Conservation (phyloP, 2,113 vertebrate species). For the Coturnix japonica region DNA sequence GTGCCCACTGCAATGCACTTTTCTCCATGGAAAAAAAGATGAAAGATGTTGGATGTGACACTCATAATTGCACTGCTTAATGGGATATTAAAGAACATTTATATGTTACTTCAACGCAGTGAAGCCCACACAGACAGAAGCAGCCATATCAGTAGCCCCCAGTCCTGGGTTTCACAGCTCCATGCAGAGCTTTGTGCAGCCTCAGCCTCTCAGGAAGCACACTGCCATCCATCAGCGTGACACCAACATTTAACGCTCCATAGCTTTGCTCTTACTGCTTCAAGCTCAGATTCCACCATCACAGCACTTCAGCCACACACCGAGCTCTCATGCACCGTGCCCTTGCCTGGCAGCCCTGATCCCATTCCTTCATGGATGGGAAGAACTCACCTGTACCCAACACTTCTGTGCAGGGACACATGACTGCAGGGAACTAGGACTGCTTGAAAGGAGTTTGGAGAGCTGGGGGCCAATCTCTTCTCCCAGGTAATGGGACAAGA, state of each 20-base stretch:
- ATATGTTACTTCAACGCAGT: neutral
- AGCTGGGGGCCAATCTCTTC: too few species aligned
- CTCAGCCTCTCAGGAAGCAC: neutral
- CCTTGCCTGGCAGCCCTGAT: neutral
- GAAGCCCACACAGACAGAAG: neutral
- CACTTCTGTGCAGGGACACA: too few species aligned
- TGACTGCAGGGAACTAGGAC: neutral
- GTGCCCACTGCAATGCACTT: neutral
- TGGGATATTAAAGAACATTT: neutral
- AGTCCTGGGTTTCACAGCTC: neutral
- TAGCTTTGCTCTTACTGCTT: neutral
- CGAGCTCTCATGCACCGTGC: accelerated
- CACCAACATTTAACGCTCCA: neutral
- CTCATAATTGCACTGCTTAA: neutral
- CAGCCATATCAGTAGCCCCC: accelerated
- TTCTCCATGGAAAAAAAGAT: neutral
- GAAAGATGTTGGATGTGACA: neutral
- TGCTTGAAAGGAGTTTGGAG: too few species aligned
- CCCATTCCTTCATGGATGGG: accelerated
- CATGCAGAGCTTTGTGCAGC: accelerated
- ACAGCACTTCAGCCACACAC: neutral
- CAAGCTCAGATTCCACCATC: neutral
- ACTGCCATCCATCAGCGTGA: accelerated
- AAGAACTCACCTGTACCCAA: neutral
- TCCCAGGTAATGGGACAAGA: too few species aligned